Base-by-base conservation (phyloP, 2,797 vertebrate species). In the Neostethus bicornis region DNA sequence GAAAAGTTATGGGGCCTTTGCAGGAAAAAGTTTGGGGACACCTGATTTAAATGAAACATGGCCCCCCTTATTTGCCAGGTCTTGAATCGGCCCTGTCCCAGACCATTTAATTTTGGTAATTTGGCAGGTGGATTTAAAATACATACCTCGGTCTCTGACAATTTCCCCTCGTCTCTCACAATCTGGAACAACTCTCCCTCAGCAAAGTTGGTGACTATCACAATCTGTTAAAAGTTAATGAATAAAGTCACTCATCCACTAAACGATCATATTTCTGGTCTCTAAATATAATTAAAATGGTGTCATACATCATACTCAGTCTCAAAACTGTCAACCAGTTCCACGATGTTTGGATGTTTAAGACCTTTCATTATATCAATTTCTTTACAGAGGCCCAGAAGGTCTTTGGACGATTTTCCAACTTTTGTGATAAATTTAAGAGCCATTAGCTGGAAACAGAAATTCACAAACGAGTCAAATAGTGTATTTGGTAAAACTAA, bases 101-200 rank as follows among this genome's bases (percentile, higher is more conserved):
- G n/a, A n/a, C n/a, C n/a, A n/a, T n/a, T n/a, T n/a, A n/a, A n/a
- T n/a, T n/a, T n/a, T n/a, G n/a, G n/a, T n/a, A n/a, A 20, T 44
- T 19, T 26, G 24, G 10, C 1, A 44, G 2, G 3, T 50, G 9
- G 1, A 41, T 3, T 26, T 13, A 12, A 7, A 44, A 10, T 42
- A 1, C 29, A 23, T 84, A 97, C 97, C 93, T 95, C 95, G 28
- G 78, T 92, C 84, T 98, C 97, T 0, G 95, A 93, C 80, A 98
- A 87, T 28, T 75, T 92, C 4, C 95, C 95, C 58, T 98, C 96
- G 16, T 99, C 95, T 81, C 96, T 94, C 54, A 99, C 88, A 64
- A 99, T 94, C 86, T 98, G 96, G 84, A 97, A 98, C 60, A 99
- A 87, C 64, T 98, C 95, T 3, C 97, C 97, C 62, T 98, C 97